Conservation (phyloP, 2,888 invertebrate genomes). For the Galerucella pusilla region DNA sequence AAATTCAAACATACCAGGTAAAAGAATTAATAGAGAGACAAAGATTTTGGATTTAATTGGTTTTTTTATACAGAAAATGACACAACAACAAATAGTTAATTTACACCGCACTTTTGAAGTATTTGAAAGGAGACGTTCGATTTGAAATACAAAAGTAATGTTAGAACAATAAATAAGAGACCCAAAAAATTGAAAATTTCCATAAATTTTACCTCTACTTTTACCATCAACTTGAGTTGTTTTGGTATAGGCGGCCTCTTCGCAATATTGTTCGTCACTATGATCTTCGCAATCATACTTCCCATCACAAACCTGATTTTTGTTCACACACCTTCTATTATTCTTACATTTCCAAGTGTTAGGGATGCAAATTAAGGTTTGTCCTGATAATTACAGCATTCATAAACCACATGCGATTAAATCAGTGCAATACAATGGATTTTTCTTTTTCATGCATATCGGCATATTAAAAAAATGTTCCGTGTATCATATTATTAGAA, state of each 20-base stretch:
- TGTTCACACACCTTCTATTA: conserved; percentile 67
- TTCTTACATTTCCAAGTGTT: conserved; percentile 69
- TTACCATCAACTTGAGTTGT: conserved; percentile 35
- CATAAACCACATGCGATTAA: conserved; percentile 30
- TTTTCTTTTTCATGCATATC: background rate
- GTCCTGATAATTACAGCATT: conserved; percentile 27
- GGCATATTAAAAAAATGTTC: background rate
- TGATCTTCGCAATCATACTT: conserved; percentile 69
- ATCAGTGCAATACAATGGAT: background rate
- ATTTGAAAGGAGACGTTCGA: too few relatives aligned
- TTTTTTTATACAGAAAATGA: too few relatives aligned
- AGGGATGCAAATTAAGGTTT: conserved; percentile 62
- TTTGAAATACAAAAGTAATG: too few relatives aligned
- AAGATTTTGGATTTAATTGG: too few relatives aligned
- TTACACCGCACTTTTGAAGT: too few relatives aligned
- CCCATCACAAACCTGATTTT: conserved; percentile 68
- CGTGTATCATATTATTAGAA: background rate
- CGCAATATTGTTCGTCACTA: conserved; percentile 65
- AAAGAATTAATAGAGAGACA: background rate
- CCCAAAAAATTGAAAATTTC: too few relatives aligned
- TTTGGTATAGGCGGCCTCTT: conserved; percentile 49
- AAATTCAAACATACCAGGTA: background rate
- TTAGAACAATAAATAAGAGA: too few relatives aligned
- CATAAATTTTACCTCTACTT: conserved; percentile 20
- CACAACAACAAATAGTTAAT: too few relatives aligned